Evolutionary conservation across 2,113 vertebrate species (phyloP), one percentile per base, ranked within the genome.

Genomic region (Anser cygnoides): DNA sequence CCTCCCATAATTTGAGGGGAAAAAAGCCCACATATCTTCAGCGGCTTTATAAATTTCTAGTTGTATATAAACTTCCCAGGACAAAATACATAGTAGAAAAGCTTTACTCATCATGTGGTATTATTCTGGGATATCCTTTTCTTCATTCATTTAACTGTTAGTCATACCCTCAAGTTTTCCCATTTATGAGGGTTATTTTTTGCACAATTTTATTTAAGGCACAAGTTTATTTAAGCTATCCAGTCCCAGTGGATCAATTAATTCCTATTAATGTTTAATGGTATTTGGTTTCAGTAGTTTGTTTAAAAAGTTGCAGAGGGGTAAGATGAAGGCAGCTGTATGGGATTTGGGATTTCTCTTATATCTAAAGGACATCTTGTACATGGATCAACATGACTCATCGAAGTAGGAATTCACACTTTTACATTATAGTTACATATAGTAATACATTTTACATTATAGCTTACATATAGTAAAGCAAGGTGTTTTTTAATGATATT

Each of bases 121-220:
- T 89, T 82, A 43, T 41, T 93, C 31, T 37, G 70, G 17, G 52
- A n/a, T 62, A 67, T 5, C 35, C 6, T 89, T 83, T 96, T 91
- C 78, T 90, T 28, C 46, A 20, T 78, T 78, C 22, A 20, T 89
- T 66, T 65, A 84, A 49, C 25, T 49, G 9, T 80, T 82, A 82
- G 19, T 71, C 0, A 0, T 49, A 37, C 63, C 22, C 33, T 63
- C 33, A 33, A 66, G 8, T 28, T 93, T 95, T 17, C 28, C 28
- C 22, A 63, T 1, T 79, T 75, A 63, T 1, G 4, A 52, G 65
- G 12, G 43, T 61, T 2, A 37, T 49, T 85, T 91, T 87, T 94
- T 72, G 62, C 74, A 89, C 19, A 87, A 33, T 29, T 4, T 6
- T 49, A 49, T 49, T 49, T 49, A 49, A 49, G 20, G 46, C 46